These are phyloP conservation scores for Sinocyclocheilus anophthalmus DNA, from an alignment of 2,113 vertebrate genomes.

Conservation along the genomic window DNA sequence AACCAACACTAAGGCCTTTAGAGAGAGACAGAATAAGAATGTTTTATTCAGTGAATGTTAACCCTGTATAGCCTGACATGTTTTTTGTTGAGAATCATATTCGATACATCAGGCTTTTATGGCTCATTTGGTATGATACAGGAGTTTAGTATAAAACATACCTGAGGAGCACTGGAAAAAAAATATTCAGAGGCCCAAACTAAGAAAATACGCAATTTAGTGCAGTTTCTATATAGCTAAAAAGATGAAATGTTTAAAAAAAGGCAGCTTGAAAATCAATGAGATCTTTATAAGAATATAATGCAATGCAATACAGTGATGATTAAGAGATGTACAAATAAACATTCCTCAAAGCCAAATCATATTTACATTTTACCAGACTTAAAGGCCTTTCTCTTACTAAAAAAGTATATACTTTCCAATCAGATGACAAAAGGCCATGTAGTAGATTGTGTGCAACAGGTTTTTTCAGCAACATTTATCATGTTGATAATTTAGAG, in stretches of 20 bases:
- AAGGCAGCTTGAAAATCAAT: background rate
- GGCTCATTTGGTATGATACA: no score
- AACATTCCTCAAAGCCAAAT: background rate
- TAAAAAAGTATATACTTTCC: background rate
- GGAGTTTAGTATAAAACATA: no score
- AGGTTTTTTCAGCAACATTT: background rate
- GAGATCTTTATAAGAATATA: background rate
- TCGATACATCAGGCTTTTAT: no score
- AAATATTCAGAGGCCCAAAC: no score
- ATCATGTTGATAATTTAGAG: background rate
- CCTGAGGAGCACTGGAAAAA: no score
- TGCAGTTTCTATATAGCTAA: no score
- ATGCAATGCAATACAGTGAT: background rate
- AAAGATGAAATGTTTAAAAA: background rate
- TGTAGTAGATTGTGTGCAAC: background rate
- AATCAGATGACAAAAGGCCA: background rate
- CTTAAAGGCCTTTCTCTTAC: background rate
- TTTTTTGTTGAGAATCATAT: no score
- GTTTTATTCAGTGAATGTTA: background rate
- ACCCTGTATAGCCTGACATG: background rate
- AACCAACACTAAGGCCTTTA: constrained; percentile 3
- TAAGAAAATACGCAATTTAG: no score
- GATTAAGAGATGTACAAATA: background rate
- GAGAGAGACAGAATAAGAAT: background rate
- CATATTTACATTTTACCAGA: background rate